Evolutionary conservation across 2,113 vertebrate genomes (phyloP).

Genomic region (Nyctibius bracteatus): DNA sequence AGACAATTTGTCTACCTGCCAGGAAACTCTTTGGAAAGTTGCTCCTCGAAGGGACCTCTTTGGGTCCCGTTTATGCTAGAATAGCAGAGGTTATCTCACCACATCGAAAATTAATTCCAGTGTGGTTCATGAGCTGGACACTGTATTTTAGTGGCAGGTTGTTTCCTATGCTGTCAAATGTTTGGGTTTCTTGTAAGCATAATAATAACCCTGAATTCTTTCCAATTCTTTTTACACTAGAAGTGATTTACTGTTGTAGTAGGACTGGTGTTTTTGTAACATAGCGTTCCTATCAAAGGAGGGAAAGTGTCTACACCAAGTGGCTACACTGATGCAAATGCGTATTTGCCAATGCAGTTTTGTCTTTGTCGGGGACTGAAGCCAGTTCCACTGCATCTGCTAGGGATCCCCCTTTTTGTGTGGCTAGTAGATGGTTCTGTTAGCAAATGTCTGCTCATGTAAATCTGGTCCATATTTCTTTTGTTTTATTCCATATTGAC

Average conservation of each 20-base stretch:
- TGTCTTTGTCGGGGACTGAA: background rate
- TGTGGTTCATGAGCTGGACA: background rate
- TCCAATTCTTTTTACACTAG: background rate
- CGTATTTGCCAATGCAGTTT: background rate
- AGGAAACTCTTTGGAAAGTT: slow-evolving; percentile 26
- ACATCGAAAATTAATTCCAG: background rate
- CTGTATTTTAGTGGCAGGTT: slow-evolving; percentile 23
- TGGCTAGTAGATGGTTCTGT: background rate
- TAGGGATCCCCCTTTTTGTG: background rate
- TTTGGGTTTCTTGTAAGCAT: background rate
- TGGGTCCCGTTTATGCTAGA: background rate
- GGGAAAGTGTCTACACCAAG: background rate
- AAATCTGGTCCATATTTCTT: background rate
- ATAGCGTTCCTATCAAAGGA: background rate
- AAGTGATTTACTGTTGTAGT: background rate
- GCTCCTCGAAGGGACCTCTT: background rate
- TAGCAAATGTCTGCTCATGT: background rate
- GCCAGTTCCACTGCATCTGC: background rate
- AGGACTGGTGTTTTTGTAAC: background rate
- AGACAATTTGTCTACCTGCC: slow-evolving; percentile 40
- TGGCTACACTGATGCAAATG: background rate
- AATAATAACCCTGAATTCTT: background rate
- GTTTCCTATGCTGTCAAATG: slow-evolving; percentile 28
- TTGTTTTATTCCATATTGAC: background rate
- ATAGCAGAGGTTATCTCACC: slow-evolving; percentile 28